These are phyloP conservation scores for Incurvaria masculella DNA, from an alignment of 2,888 invertebrate species.

Conservation along the genomic window DNA sequence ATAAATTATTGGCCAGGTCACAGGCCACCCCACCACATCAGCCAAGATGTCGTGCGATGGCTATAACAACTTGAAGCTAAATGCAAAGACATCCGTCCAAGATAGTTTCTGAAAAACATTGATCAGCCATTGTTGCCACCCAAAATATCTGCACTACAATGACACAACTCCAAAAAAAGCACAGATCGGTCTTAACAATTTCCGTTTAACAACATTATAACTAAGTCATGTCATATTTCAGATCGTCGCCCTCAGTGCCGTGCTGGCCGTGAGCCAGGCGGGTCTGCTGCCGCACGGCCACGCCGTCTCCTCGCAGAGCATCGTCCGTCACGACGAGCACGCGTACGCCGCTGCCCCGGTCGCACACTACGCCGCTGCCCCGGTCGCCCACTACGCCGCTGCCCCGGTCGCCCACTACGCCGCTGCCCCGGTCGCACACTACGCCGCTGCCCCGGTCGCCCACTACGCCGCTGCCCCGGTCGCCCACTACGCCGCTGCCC, in stretches of 20 bases:
- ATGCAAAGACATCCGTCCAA: too few species aligned
- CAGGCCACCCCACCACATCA: too few species aligned
- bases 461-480: conserved; percentile 25
- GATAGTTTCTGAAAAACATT: too few species aligned
- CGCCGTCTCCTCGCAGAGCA: conserved; percentile 40
- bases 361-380: conserved; percentile 4
- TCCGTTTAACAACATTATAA: too few species aligned
- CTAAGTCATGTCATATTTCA: conserved; percentile 22
- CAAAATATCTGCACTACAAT: too few species aligned
- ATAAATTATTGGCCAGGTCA: too few species aligned
- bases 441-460: conserved; percentile 22
- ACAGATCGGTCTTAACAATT: too few species aligned
- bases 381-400: conserved; percentile 27
- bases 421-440: conserved; percentile 10
- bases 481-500: neutral
- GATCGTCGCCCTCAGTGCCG: conserved; percentile 40
- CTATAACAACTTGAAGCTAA: too few species aligned
- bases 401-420: neutral
- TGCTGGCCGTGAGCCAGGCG: conserved; percentile 32
- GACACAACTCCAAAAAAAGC: too few species aligned
- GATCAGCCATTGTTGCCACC: too few species aligned
- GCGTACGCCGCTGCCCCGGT: conserved; percentile 10
- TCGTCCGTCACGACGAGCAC: conserved; percentile 31
- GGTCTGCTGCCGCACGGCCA: conserved; percentile 23
- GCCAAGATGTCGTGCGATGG: too few species aligned